Evolutionary conservation across 2,888 invertebrate genomes (phyloP).

Genomic region (Pristionchus mayeri): DNA sequence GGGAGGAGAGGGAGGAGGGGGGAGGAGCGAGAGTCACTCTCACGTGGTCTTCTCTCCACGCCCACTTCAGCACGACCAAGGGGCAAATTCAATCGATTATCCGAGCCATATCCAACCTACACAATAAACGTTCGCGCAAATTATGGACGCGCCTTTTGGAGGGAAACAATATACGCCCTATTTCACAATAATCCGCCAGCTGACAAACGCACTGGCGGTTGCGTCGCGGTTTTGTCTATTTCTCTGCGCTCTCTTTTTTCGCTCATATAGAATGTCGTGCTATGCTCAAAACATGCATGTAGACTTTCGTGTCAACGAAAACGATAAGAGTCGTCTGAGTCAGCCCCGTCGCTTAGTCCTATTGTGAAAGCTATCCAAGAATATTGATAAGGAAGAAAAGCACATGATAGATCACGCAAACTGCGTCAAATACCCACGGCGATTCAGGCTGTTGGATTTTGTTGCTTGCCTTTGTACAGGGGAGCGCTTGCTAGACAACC

Average conservation of each 20-base stretch:
- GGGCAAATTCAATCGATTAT: neutral
- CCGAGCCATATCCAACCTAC: neutral
- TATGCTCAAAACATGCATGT: constrained; percentile 9
- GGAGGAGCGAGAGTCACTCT: constrained; percentile 46
- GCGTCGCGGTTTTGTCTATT: no score
- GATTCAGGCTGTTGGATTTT: no score
- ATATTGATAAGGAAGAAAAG: neutral
- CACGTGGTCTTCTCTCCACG: constrained; percentile 5
- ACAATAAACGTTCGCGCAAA: neutral
- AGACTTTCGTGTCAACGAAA: constrained; percentile 36
- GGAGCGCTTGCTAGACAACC: no score
- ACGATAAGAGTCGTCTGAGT: neutral
- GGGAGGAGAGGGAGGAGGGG: constrained; percentile 52
- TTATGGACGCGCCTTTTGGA: neutral
- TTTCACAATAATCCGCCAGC: neutral
- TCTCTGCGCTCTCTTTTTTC: no score
- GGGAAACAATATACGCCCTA: neutral
- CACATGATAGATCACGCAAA: neutral
- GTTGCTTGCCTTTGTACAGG: no score
- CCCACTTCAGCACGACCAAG: neutral
- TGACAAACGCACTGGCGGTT: neutral
- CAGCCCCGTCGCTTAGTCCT: neutral
- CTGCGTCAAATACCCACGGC: no score
- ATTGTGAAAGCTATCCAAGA: neutral
- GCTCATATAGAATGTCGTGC: neutral